These are phyloP conservation scores for Trissolcus basalis DNA, from an alignment of 1,140 invertebrate species.

Conservation along the genomic window DNA sequence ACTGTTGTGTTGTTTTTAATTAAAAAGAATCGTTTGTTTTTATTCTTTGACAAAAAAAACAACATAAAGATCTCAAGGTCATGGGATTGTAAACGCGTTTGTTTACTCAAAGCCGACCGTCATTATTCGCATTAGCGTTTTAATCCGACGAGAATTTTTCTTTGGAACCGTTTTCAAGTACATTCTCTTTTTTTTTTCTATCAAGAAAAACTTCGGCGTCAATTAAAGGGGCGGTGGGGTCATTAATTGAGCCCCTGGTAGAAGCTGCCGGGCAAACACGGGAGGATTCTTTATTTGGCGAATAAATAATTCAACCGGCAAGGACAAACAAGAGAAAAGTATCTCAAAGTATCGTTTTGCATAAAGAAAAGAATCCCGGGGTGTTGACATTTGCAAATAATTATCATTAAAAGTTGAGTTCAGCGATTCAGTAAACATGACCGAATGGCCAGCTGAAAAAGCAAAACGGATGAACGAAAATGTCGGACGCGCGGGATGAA, in stretches of 20 bases:
- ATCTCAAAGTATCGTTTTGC: constrained; percentile 7
- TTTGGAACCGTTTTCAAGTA: too few relatives aligned
- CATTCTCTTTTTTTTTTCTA: too few relatives aligned
- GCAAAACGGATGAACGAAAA: not conserved
- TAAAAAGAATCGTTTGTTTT: constrained; percentile 7
- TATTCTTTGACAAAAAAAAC: constrained; percentile 4
- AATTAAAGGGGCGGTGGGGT: too few relatives aligned
- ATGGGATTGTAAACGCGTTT: not conserved
- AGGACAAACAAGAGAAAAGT: constrained; percentile 2
- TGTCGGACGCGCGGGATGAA: not conserved
- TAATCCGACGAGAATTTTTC: too few relatives aligned
- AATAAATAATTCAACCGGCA: constrained; percentile 23
- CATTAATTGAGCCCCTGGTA: too few relatives aligned
- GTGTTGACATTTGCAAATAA: constrained; percentile 34
- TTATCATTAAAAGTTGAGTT: constrained; percentile 36
- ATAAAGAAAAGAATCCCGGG: not conserved
- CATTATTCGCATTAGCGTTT: too few relatives aligned
- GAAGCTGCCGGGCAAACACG: not conserved
- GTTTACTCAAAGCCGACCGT: not conserved
- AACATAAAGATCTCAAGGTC: constrained; percentile 9
- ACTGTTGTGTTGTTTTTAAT: constrained; percentile 14
- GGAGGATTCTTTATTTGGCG: constrained; percentile 6
- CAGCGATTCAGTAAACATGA: constrained; percentile 27
- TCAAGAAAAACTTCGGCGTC: too few relatives aligned
- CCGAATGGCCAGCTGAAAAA: not conserved